Percentiles rank a stretch among this genome's conserved stretches.
phyloP scores from a whole-genome alignment of 2,113 vertebrate genomes.

The Machaerirhynchus nigripectus region DNA sequence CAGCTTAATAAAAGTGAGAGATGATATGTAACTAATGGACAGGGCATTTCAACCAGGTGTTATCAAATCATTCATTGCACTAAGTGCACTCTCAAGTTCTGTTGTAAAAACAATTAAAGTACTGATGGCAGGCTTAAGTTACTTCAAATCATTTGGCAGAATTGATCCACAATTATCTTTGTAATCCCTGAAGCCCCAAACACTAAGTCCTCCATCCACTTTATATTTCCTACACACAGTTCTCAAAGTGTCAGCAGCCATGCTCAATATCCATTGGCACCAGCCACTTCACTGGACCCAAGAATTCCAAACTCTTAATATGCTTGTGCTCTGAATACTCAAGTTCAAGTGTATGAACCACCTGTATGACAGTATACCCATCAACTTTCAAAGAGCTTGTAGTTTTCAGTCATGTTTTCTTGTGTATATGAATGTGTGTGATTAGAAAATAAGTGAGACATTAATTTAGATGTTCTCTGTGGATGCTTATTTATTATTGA shows the following conservation, averaged over 20 bases:
- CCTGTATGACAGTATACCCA: not conserved
- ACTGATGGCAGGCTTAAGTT: conserved; percentile 76
- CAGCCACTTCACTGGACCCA: conserved; percentile 33
- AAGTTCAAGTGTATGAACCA: not conserved
- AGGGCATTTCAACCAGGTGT: conserved; percentile 58
- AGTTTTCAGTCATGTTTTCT: not conserved
- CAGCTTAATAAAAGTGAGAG: conserved; percentile 72
- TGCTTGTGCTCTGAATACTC: not conserved
- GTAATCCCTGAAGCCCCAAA: conserved; percentile 72
- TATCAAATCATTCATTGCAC: conserved; percentile 72
- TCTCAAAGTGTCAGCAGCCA: conserved; percentile 61
- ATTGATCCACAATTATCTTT: conserved; percentile 81
- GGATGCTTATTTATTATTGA: not conserved
- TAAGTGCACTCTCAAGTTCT: conserved; percentile 74
- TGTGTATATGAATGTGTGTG: not conserved
- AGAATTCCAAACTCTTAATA: conserved; percentile 33
- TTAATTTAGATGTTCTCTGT: not conserved
- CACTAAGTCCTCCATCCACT: conserved; percentile 68
- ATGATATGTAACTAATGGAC: conserved; percentile 66
- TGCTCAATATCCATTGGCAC: conserved; percentile 42
- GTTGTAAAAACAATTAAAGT: conserved; percentile 79
- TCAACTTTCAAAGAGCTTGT: not conserved
- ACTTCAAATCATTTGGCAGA: conserved; percentile 75
- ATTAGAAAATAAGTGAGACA: not conserved
- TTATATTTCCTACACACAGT: conserved; percentile 68